phyloP scores from a whole-genome alignment of 2,888 invertebrate genomes.

The Tinea pellionella region DNA sequence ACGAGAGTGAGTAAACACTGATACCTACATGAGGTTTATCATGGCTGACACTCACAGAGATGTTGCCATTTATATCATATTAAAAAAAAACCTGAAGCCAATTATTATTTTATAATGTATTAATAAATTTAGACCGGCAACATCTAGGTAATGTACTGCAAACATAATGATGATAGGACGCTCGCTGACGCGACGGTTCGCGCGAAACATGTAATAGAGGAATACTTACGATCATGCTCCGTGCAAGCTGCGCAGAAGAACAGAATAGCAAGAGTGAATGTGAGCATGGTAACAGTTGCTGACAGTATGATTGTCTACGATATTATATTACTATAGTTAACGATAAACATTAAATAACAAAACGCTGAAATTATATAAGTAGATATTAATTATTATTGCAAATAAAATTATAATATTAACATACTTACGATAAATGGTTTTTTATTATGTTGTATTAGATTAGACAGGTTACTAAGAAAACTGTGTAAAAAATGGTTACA shows the following conservation, averaged over 20 bases:
- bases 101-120: not conserved
- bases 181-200: not conserved
- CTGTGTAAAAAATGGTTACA: not conserved
- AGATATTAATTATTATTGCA: too few relatives aligned
- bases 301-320: conserved; percentile 19
- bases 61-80: conserved; percentile 54
- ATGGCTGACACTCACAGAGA: conserved; percentile 42
- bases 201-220: conserved; percentile 15
- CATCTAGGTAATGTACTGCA: conserved; percentile 33
- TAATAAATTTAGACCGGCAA: conserved; percentile 23
- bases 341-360: conserved; percentile 22
- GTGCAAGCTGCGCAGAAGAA: conserved; percentile 83
- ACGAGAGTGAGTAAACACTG: not conserved
- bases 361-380: too few relatives aligned
- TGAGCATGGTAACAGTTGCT: conserved; percentile 53
- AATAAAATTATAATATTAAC: too few relatives aligned
- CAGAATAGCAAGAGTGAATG: conserved; percentile 74
- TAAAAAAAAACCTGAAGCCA: not conserved
- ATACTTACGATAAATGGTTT: too few relatives aligned
- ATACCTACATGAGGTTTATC: not conserved
- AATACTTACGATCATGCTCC: conserved; percentile 92
- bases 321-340: conserved; percentile 21
- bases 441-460: too few relatives aligned
- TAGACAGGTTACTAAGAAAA: not conserved
- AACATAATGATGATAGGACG: not conserved